Conservation (phyloP, 1,140 invertebrate genomes). For the Diorhabda elongata region DNA sequence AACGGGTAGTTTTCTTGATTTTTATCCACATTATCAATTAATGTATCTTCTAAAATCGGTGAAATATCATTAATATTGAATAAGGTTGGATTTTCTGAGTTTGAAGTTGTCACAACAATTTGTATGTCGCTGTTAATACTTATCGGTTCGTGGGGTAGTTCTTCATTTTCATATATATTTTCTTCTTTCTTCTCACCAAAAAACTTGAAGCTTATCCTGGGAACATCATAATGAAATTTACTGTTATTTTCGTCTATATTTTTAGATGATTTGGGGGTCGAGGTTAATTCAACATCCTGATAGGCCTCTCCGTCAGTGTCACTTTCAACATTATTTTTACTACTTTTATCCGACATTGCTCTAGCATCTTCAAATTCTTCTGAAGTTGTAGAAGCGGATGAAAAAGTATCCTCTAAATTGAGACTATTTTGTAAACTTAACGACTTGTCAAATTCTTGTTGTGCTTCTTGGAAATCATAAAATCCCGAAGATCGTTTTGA, state of each 20-base stretch:
- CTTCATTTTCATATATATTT: constrained; percentile 28
- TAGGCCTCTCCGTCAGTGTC: constrained; percentile 33
- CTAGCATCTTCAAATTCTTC: constrained; percentile 35
- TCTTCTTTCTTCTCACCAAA: constrained; percentile 31
- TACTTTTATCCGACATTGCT: constrained; percentile 26
- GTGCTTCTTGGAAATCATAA: constrained; percentile 43
- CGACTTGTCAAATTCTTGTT: constrained; percentile 35
- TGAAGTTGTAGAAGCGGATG: constrained; percentile 19
- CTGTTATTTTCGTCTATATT: constrained; percentile 30
- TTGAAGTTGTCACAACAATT: constrained; percentile 26
- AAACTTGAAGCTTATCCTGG: constrained; percentile 45
- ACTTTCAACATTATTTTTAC: constrained; percentile 21
- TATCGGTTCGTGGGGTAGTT: constrained; percentile 15
- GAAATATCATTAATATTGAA: neutral
- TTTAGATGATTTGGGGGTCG: constrained; percentile 14
- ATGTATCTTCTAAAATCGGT: neutral
- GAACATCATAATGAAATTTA: constrained; percentile 42
- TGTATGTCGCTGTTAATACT: constrained; percentile 29
- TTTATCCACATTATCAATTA: neutral
- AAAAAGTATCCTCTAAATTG: constrained; percentile 9
- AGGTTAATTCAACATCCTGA: constrained; percentile 27
- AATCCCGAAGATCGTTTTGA: constrained; percentile 37
- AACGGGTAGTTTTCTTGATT: constrained; percentile 8
- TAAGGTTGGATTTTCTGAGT: neutral
- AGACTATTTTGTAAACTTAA: constrained; percentile 34